Base-by-base conservation (phyloP, 2,888 invertebrate genomes). In the Hydraecia micacea region DNA sequence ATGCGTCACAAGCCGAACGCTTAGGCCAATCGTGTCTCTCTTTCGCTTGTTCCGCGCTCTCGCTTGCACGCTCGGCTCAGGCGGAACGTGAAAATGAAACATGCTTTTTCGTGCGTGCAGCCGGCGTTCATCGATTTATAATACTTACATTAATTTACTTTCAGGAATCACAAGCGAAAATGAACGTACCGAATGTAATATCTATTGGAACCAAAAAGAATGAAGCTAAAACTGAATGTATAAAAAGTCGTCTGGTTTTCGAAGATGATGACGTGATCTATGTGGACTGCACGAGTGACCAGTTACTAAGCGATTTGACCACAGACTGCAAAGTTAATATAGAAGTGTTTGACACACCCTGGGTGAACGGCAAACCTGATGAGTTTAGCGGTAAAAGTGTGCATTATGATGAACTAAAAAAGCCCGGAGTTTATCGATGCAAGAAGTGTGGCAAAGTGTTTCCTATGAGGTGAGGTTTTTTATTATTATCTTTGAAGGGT, bases 391-490 rank as follows among this genome's bases (percentile, higher is more conserved):
- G 49, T 0, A 75, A 80, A 6, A 90, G 91, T 83, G 84, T 93
- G 0, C 92, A 92, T 83, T 93, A 91, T 63, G 89, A 94, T 42
- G 89, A 90, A 0, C 75, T 95, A 7, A 63, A 90, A 0, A 86
- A 73, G 7, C 87, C 90, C 0, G 90, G 91, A 0, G 55, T 88
- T 0, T 91, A 83, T 84, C 68, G 80, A 0, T 95, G 95, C 69
- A 90, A 75, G 28, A 89, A 78, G 4, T 95, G 95, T 67, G 65
- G 65, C 0, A 78, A 83, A 9, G 75, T 77, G 0, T 94, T 93
- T 73, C 88, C 89, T 36, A 91, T 88, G 49, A 91, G 93, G 94
- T 94, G 32, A 91, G 91, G 58, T 25, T 87, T 42, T 87, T 39
- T 39, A 0, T 72, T 36, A n/a, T 55, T 32, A 28, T 32, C 21